Evolutionary conservation across 2,888 invertebrate genomes (phyloP).

Genomic region (Camptogramma bilineatum): DNA sequence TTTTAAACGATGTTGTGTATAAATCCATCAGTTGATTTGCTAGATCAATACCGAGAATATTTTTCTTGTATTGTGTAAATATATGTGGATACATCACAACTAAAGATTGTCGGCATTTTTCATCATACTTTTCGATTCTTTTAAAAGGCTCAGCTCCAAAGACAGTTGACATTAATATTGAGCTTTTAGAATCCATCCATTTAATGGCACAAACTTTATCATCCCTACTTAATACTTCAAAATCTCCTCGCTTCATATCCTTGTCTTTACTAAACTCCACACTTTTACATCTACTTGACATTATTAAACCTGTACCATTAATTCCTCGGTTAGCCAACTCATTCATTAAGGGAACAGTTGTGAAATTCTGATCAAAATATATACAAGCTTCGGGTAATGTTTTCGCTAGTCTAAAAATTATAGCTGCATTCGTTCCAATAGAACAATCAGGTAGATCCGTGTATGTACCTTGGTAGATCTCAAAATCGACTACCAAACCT

Average conservation of each 20-base stretch:
- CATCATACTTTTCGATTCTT: conserved; percentile 18
- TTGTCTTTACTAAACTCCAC: conserved; percentile 38
- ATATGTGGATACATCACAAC: conserved; percentile 44
- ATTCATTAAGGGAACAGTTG: conserved; percentile 38
- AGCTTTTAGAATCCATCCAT: conserved; percentile 52
- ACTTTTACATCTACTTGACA: conserved; percentile 21
- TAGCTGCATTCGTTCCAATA: conserved; percentile 40
- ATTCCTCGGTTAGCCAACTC: conserved; percentile 37
- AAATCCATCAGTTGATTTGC: conserved; percentile 49
- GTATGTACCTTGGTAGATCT: conserved; percentile 44
- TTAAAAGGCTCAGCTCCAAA: conserved; percentile 47
- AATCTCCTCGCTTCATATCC: conserved; percentile 41
- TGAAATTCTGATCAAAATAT: conserved; percentile 33
- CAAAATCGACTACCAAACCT: conserved; percentile 45
- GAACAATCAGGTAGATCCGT: conserved; percentile 36
- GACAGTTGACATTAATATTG: conserved; percentile 47
- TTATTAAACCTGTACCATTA: conserved; percentile 32
- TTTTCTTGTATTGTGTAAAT: conserved; percentile 45
- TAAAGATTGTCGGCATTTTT: conserved; percentile 25
- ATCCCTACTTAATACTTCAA: conserved; percentile 45
- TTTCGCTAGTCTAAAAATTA: conserved; percentile 41
- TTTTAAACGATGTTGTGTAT: conserved; percentile 49
- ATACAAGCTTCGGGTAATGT: conserved; percentile 30
- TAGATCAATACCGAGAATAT: conserved; percentile 51
- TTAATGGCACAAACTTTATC: conserved; percentile 46